These are phyloP conservation scores for Drosophila ustulata DNA, from an alignment of 2,888 invertebrate species.

Conservation along the genomic window DNA sequence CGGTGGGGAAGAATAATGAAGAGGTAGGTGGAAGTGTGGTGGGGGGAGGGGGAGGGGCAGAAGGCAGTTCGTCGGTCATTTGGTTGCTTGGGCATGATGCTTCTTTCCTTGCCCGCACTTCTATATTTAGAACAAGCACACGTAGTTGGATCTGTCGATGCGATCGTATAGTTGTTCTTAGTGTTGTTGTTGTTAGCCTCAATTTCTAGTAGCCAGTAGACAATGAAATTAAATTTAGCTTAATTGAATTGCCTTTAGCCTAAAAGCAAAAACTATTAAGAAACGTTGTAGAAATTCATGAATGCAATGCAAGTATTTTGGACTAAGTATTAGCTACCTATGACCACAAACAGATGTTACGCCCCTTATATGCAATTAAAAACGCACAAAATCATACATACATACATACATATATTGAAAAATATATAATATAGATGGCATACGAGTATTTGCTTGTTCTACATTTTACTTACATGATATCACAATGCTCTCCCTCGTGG, in stretches of 20 bases:
- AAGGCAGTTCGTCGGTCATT: conserved; percentile 47
- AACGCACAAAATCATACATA: neutral
- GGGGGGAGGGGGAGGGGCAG: neutral
- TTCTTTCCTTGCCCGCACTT: conserved; percentile 51
- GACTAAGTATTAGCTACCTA: conserved; percentile 27
- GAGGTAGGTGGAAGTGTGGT: neutral
- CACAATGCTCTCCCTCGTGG: conserved; percentile 53
- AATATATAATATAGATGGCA: conserved; percentile 21
- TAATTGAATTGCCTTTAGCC: conserved; percentile 58
- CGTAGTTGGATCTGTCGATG: conserved; percentile 74
- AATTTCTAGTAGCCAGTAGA: conserved; percentile 54
- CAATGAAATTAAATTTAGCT: conserved; percentile 64
- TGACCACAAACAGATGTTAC: conserved; percentile 29
- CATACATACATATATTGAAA: conserved; percentile 7
- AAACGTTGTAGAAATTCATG: conserved; percentile 39
- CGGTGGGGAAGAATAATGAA: neutral
- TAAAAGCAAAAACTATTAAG: conserved; percentile 23
- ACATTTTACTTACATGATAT: conserved; percentile 71
- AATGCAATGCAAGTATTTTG: conserved; percentile 37
- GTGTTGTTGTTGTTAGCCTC: conserved; percentile 54
- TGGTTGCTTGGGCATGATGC: conserved; percentile 61
- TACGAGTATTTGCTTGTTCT: conserved; percentile 48
- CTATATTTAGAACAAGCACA: conserved; percentile 76
- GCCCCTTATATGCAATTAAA: conserved; percentile 3
- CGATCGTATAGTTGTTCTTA: conserved; percentile 52